Evolutionary conservation across 2,113 vertebrate genomes (phyloP).

Genomic region (Saguinus imperator): DNA sequence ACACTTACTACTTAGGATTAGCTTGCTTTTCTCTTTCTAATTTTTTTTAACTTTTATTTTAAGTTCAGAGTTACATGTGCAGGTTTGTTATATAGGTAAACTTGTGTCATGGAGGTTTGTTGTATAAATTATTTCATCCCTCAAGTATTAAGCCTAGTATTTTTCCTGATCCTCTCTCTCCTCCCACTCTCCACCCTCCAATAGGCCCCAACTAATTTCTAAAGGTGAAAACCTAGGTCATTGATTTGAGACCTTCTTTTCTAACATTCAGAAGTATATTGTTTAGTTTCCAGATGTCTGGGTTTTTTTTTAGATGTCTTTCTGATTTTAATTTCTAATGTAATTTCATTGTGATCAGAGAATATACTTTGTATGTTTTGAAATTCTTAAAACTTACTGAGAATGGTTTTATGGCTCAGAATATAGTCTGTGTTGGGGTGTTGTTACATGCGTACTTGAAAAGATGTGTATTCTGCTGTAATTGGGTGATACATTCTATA

Average conservation of each 20-base stretch:
- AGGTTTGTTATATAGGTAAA: neutral
- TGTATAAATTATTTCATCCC: too few relatives aligned
- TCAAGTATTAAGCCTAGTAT: too few relatives aligned
- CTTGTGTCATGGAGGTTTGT: too few relatives aligned
- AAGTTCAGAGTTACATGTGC: too few relatives aligned
- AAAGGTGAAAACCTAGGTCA: neutral
- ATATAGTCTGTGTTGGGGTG: neutral
- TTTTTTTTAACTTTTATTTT: neutral
- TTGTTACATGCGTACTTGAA: neutral
- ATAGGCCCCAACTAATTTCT: neutral
- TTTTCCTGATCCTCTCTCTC: too few relatives aligned
- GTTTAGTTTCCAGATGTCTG: neutral
- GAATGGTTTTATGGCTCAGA: neutral
- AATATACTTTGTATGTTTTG: neutral
- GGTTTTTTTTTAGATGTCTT: neutral
- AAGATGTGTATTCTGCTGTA: neutral
- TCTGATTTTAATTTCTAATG: constrained; percentile 35
- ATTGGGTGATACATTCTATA: neutral
- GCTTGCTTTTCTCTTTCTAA: neutral
- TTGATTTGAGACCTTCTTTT: neutral
- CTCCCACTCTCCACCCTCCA: too few relatives aligned
- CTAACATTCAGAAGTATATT: neutral
- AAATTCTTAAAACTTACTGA: constrained; percentile 28
- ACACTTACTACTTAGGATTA: neutral
- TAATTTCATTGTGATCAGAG: neutral